Evolutionary conservation across 2,888 invertebrate species (phyloP).

Genomic region (Notodromas monacha): DNA sequence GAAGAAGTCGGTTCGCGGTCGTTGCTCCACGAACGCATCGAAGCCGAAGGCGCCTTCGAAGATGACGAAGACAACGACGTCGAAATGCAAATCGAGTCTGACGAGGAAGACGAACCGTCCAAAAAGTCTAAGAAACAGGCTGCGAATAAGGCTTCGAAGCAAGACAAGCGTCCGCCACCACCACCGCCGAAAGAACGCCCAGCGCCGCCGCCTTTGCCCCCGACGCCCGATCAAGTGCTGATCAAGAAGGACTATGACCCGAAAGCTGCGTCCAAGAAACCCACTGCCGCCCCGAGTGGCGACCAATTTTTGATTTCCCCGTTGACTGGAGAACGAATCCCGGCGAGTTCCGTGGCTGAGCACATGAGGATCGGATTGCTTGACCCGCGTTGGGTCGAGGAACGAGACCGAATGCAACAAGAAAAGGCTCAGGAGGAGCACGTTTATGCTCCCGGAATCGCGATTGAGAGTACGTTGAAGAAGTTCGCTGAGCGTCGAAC

Average conservation of each 20-base stretch:
- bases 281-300: too few species aligned
- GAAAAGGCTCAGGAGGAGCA: slow-evolving; percentile 73
- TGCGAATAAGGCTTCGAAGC: slow-evolving; percentile 7
- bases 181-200: slow-evolving; percentile 11
- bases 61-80: slow-evolving; percentile 40
- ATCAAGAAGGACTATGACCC: slow-evolving; percentile 91
- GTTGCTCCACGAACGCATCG: slow-evolving; percentile 32
- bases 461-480: slow-evolving; percentile 83
- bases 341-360: slow-evolving; percentile 81
- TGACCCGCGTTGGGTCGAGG: slow-evolving; percentile 92
- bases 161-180: slow-evolving; percentile 7
- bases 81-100: slow-evolving; percentile 61
- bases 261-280: slow-evolving; percentile 23
- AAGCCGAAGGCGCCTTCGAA: slow-evolving; percentile 9
- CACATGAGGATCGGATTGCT: slow-evolving; percentile 86
- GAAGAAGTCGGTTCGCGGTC: slow-evolving; percentile 84
- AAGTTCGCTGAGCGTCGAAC: slow-evolving; percentile 91
- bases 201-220: slow-evolving; percentile 39
- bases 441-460: slow-evolving; percentile 41
- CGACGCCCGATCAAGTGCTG: slow-evolving; percentile 62
- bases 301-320: slow-evolving; percentile 88
- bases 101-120: slow-evolving; percentile 32
- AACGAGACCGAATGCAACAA: slow-evolving; percentile 65
- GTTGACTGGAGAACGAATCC: slow-evolving; percentile 87
- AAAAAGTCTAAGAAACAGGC: too few species aligned